Evolutionary conservation across 2,888 invertebrate species (phyloP).

Genomic region (Hoplodrina blanda): DNA sequence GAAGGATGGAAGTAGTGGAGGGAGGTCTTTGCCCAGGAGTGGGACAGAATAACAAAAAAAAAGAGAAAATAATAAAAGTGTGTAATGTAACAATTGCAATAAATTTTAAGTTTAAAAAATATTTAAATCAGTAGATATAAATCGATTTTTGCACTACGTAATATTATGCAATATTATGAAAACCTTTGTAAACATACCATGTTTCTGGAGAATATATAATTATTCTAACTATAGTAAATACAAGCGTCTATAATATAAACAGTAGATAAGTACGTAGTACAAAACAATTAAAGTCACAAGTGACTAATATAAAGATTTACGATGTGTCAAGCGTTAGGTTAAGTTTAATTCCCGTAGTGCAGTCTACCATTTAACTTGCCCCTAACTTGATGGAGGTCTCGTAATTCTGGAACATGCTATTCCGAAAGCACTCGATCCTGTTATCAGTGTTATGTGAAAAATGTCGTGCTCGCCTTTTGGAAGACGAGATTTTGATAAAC

Average conservation of each 20-base stretch:
- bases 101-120: too few relatives aligned
- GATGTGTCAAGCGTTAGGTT: slow-evolving; percentile 55
- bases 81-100: too few relatives aligned
- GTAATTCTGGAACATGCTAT: slow-evolving; percentile 46
- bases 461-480: background rate
- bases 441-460: background rate
- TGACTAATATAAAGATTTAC: slow-evolving; percentile 52
- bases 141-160: too few relatives aligned
- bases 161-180: too few relatives aligned
- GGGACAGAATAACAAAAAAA: too few relatives aligned
- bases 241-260: background rate
- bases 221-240: too few relatives aligned
- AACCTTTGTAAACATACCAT: too few relatives aligned
- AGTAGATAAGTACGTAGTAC: background rate
- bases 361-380: slow-evolving; percentile 62
- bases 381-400: slow-evolving; percentile 59
- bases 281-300: slow-evolving; percentile 26
- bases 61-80: too few relatives aligned
- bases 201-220: too few relatives aligned
- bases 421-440: slow-evolving; percentile 27
- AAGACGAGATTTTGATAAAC: background rate
- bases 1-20: too few relatives aligned
- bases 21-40: too few relatives aligned
- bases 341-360: slow-evolving; percentile 62
- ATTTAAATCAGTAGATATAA: too few relatives aligned